Evolutionary conservation across 2,113 vertebrate species (phyloP).

Genomic region (Melanerpes formicivorus): DNA sequence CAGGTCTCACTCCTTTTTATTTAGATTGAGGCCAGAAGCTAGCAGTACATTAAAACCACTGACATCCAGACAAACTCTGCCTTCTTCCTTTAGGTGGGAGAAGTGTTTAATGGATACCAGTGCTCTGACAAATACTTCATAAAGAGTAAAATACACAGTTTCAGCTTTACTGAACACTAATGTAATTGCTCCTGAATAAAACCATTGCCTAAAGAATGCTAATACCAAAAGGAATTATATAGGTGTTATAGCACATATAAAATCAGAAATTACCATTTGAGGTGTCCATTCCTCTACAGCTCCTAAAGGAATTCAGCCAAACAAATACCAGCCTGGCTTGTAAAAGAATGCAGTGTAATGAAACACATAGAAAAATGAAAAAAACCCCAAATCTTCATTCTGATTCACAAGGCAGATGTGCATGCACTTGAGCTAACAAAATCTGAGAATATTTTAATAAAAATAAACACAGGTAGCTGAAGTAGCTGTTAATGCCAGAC

Average conservation of each 20-base stretch:
- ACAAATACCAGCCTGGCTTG: constrained; percentile 36
- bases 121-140: neutral
- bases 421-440: neutral
- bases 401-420: constrained; percentile 2
- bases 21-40: neutral
- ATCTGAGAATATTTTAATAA: neutral
- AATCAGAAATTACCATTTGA: constrained; percentile 25
- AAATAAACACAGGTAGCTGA: neutral
- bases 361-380: constrained; percentile 45
- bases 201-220: neutral
- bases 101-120: neutral
- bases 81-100: constrained; percentile 8
- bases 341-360: constrained; percentile 47
- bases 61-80: neutral
- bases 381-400: constrained; percentile 18
- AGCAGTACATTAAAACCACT: neutral
- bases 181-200: neutral
- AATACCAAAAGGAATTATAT: neutral
- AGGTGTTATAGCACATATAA: neutral
- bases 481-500: neutral
- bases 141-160: neutral
- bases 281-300: neutral
- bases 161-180: constrained; percentile 5
- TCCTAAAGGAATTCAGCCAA: constrained; percentile 14
- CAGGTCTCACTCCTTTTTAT: neutral